These are phyloP conservation scores for Muscidifurax raptorellus DNA, from an alignment of 1,140 invertebrate species.

Conservation along the genomic window DNA sequence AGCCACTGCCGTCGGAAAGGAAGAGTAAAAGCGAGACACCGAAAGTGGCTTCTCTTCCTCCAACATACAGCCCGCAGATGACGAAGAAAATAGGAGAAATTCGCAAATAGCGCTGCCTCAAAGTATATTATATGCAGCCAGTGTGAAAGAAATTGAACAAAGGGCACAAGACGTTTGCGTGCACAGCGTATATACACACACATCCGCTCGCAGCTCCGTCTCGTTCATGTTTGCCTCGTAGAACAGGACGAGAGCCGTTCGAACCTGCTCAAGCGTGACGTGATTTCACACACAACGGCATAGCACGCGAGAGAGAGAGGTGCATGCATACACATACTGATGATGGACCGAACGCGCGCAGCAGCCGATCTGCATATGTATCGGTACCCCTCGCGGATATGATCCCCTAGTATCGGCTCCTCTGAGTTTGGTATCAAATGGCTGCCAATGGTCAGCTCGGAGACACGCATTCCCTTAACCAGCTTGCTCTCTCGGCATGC, in stretches of 20 bases:
- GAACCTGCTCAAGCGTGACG: slow-evolving; percentile 68
- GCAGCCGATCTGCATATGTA: not conserved
- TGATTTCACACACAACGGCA: slow-evolving; percentile 51
- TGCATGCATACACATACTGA: not conserved
- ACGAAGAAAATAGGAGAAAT: slow-evolving; percentile 16
- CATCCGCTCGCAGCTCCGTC: slow-evolving; percentile 36
- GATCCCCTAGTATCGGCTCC: slow-evolving; percentile 63
- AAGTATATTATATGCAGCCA: not conserved
- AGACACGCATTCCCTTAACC: not conserved
- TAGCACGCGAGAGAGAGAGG: not conserved
- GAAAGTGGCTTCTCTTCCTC: not conserved
- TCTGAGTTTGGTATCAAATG: slow-evolving; percentile 72
- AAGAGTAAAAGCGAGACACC: slow-evolving; percentile 41
- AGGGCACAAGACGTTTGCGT: not conserved
- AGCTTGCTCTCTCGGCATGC: not conserved
- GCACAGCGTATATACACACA: slow-evolving; percentile 21
- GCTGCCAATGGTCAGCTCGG: slow-evolving; percentile 57
- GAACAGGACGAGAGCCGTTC: slow-evolving; percentile 64
- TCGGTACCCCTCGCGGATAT: slow-evolving; percentile 44
- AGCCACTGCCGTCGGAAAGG: slow-evolving; percentile 47
- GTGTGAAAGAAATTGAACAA: not conserved
- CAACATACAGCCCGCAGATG: not conserved
- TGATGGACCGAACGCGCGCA: not conserved
- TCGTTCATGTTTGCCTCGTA: slow-evolving; percentile 66
- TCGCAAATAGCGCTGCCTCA: slow-evolving; percentile 18